These are phyloP conservation scores for Stegostoma tigrinum DNA, from an alignment of 2,113 vertebrate species.

Conservation along the genomic window DNA sequence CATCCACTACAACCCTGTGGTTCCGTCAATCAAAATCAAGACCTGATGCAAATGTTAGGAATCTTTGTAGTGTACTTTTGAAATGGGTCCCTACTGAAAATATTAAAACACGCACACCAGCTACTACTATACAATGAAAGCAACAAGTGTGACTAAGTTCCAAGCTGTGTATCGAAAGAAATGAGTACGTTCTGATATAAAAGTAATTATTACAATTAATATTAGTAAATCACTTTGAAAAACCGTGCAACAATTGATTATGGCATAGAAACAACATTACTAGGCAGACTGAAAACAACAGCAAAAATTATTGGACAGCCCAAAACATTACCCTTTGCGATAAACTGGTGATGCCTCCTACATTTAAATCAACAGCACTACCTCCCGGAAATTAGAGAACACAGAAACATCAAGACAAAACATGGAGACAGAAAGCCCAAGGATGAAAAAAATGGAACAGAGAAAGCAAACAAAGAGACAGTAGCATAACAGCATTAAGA, in stretches of 20 bases:
- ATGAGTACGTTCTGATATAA: not conserved
- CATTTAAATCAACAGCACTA: not conserved
- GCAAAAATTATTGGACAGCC: not conserved
- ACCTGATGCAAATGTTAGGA: not conserved
- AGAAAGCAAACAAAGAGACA: not conserved
- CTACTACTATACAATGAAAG: not conserved
- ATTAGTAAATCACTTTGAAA: not conserved
- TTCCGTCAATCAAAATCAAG: not conserved
- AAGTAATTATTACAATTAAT: not conserved
- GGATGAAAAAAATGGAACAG: not conserved
- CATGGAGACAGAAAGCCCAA: not conserved
- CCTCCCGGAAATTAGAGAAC: not conserved
- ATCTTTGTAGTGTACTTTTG: not conserved
- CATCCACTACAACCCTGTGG: not conserved
- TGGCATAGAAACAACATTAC: not conserved
- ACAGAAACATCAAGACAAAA: not conserved
- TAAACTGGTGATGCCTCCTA: not conserved
- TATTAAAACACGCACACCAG: not conserved
- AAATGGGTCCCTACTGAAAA: not conserved
- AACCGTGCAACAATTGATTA: not conserved
- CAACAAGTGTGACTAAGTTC: not conserved
- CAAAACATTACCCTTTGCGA: not conserved
- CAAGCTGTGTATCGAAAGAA: not conserved
- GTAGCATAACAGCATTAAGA: not conserved
- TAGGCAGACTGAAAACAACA: not conserved